phyloP scores from a whole-genome alignment of 2,888 invertebrate species.

The Hirtodrosophila confusa region DNA sequence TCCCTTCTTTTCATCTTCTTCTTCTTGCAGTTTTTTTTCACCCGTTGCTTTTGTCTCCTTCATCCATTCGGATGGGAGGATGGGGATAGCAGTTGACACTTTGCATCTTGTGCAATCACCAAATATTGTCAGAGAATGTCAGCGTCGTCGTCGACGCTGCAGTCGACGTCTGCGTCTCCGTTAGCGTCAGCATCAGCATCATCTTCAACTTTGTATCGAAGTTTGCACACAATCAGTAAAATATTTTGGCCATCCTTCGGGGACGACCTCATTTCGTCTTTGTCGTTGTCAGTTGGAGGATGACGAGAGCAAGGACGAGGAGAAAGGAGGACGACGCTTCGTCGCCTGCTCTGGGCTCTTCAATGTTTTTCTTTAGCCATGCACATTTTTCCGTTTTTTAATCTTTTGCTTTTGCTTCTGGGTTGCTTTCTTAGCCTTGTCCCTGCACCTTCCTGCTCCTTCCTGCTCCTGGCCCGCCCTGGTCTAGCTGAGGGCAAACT shows the following conservation, averaged over 20 bases:
- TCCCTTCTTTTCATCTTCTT: conserved; percentile 28
- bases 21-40: conserved; percentile 16
- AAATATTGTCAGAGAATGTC: conserved; percentile 76
- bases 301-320: background rate
- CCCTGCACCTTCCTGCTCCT: background rate
- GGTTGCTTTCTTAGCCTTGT: conserved; percentile 52
- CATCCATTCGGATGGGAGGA: conserved; percentile 12
- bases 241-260: conserved; percentile 79
- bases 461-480: conserved; percentile 18
- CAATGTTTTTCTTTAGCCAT: conserved; percentile 69
- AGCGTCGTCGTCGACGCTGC: conserved; percentile 42
- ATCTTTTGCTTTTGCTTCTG: conserved; percentile 74
- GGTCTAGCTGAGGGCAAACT: conserved; percentile 71
- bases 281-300: conserved; percentile 64
- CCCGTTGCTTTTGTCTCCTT: conserved; percentile 18
- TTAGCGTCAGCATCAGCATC: conserved; percentile 27
- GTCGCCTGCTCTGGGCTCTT: conserved; percentile 52
- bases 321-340: conserved; percentile 24
- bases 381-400: conserved; percentile 77
- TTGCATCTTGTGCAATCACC: conserved; percentile 81
- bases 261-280: conserved; percentile 77
- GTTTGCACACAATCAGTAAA: conserved; percentile 81
- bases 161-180: conserved; percentile 23
- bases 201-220: conserved; percentile 77
- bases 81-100: conserved; percentile 64